phyloP scores from a whole-genome alignment of 2,797 vertebrate genomes.

The Anas flavirostris region DNA sequence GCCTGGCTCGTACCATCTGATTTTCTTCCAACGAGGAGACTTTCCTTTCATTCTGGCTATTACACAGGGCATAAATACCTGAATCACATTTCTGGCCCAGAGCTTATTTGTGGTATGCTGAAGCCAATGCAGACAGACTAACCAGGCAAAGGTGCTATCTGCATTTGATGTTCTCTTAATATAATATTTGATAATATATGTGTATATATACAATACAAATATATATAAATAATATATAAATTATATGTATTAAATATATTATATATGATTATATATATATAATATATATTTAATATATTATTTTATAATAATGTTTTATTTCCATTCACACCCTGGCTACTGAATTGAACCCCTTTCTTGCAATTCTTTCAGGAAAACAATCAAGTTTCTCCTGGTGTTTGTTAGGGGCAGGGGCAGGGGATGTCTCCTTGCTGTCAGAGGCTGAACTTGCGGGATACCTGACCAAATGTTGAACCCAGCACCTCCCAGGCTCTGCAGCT shows the following conservation, averaged over 20 bases:
- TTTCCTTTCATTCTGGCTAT: background rate
- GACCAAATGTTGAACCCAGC: background rate
- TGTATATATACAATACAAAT: no score
- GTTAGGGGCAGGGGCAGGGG: background rate
- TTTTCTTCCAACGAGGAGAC: background rate
- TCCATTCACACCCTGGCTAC: background rate
- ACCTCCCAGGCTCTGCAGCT: background rate
- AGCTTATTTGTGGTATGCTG: background rate
- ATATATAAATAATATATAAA: no score
- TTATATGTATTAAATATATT: no score
- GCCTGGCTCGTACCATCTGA: background rate
- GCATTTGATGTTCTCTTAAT: background rate
- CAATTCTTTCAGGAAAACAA: background rate
- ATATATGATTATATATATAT: no score
- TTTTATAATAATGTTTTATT: background rate
- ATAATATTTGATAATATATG: background rate
- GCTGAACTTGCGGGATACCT: background rate
- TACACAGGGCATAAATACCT: background rate
- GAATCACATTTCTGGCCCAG: background rate
- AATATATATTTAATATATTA: no score
- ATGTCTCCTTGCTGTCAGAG: background rate
- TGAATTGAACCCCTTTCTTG: background rate
- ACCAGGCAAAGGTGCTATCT: background rate
- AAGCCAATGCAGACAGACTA: background rate
- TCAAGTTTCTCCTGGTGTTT: background rate